Conservation (phyloP, 1,140 invertebrate species). For the Caenorhabditis inopinata region DNA sequence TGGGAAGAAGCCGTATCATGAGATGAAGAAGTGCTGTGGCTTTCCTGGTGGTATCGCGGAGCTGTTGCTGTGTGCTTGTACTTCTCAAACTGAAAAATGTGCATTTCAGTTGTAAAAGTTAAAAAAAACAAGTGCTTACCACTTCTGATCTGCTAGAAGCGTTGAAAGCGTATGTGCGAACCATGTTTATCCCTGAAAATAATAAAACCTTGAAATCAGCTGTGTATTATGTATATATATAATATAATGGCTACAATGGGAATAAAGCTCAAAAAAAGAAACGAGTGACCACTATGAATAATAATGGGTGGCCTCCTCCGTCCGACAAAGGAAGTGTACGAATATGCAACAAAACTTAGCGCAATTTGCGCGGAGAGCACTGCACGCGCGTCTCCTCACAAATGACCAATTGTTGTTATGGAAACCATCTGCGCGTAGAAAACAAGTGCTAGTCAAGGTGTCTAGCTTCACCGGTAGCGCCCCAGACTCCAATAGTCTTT, state of each 20-base stretch:
- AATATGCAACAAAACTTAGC: conserved; percentile 31
- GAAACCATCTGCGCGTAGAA: neutral
- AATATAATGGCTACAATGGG: neutral
- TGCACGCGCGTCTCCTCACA: neutral
- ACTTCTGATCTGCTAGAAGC: conserved; percentile 4
- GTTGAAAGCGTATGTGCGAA: conserved; percentile 16
- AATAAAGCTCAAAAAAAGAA: neutral
- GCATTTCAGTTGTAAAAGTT: neutral
- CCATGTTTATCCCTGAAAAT: neutral
- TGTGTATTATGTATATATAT: too few relatives aligned
- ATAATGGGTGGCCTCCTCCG: conserved; percentile 14
- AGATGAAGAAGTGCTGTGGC: neutral
- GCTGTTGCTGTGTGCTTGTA: neutral
- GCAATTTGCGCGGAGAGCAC: neutral
- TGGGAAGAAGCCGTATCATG: neutral
- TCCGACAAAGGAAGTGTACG: neutral
- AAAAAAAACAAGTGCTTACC: neutral
- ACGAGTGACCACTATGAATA: conserved; percentile 25
- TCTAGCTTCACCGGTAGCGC: neutral
- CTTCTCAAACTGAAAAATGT: neutral
- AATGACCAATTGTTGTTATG: conserved; percentile 26
- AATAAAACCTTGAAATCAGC: too few relatives aligned
- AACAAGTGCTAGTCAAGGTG: conserved; percentile 22
- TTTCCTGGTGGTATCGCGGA: neutral
- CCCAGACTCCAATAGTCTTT: neutral